Conservation (phyloP, 2,888 invertebrate genomes). For the Agrochola macilenta region DNA sequence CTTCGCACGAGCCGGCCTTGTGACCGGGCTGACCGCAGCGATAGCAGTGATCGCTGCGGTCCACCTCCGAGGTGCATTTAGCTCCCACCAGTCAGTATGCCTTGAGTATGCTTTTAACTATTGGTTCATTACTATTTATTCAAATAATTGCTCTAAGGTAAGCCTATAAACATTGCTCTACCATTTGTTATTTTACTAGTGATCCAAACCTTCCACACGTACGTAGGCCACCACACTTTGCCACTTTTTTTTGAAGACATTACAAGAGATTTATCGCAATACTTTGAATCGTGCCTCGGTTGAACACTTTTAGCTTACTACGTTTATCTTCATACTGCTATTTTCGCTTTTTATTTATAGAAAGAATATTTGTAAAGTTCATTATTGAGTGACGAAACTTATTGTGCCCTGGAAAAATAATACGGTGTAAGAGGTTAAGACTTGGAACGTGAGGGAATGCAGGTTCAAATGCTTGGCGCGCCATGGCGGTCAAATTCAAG, state of each 20-base stretch:
- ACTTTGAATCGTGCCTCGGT: slow-evolving; percentile 34
- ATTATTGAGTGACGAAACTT: slow-evolving; percentile 27
- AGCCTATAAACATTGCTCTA: not conserved
- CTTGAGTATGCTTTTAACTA: not conserved
- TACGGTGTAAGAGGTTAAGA: slow-evolving; percentile 40
- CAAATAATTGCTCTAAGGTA: not conserved
- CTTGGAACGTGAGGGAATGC: slow-evolving; percentile 51
- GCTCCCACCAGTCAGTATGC: not conserved
- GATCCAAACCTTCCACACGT: not conserved
- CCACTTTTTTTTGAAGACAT: slow-evolving; percentile 1
- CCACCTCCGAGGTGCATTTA: no score
- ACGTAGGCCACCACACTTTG: no score
- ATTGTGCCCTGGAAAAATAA: slow-evolving; percentile 45
- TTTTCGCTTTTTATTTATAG: slow-evolving; percentile 30
- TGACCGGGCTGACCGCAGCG: no score
- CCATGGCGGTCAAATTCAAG: slow-evolving; percentile 1
- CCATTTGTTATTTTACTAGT: not conserved
- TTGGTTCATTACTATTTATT: not conserved
- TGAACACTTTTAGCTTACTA: slow-evolving; percentile 38
- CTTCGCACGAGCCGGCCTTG: no score
- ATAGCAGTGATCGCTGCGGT: no score
- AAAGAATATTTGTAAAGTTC: slow-evolving; percentile 19
- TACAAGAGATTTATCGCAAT: slow-evolving; percentile 25
- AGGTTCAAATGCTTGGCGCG: slow-evolving; percentile 8
- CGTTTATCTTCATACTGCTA: slow-evolving; percentile 44